Evolutionary conservation across 2,888 invertebrate species (phyloP).

Genomic region (Hydrotaea diabolus): DNA sequence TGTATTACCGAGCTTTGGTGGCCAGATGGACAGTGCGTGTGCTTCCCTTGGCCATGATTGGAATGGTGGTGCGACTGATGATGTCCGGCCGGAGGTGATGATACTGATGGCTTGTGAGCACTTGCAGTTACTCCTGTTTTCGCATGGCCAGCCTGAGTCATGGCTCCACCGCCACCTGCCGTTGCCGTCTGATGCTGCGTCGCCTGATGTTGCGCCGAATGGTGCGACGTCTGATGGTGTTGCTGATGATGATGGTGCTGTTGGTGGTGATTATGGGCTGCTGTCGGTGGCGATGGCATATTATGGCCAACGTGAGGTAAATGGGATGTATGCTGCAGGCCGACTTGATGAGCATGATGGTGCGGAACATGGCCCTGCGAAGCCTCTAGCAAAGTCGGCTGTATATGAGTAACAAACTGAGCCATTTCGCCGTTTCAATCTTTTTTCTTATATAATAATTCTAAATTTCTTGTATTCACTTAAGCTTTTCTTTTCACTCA

Average conservation of each 20-base stretch:
- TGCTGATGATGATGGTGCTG: slow-evolving; percentile 69
- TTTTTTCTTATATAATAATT: slow-evolving; percentile 33
- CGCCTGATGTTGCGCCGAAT: background rate
- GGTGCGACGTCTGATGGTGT: slow-evolving; percentile 30
- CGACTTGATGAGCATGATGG: slow-evolving; percentile 82
- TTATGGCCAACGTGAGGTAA: slow-evolving; percentile 81
- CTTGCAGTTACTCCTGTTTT: too few species aligned
- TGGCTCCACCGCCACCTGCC: too few species aligned
- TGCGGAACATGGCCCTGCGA: slow-evolving; percentile 83
- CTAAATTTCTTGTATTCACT: background rate
- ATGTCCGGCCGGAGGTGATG: background rate
- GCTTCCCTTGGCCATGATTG: slow-evolving; percentile 72
- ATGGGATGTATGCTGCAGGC: slow-evolving; percentile 80
- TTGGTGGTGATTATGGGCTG: slow-evolving; percentile 76
- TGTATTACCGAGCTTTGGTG: slow-evolving; percentile 77
- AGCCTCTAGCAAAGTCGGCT: slow-evolving; percentile 83
- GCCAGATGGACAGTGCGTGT: slow-evolving; percentile 76
- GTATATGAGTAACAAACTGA: slow-evolving; percentile 84
- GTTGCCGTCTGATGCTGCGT: too few species aligned
- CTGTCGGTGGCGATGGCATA: slow-evolving; percentile 79
- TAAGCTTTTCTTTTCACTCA: background rate
- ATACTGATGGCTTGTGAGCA: background rate
- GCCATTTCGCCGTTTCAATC: slow-evolving; percentile 80
- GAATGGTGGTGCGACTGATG: slow-evolving; percentile 69
- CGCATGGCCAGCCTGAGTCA: too few species aligned